Evolutionary conservation across 2,797 vertebrate species (phyloP).

Genomic region (Phyllotis vaccarum): DNA sequence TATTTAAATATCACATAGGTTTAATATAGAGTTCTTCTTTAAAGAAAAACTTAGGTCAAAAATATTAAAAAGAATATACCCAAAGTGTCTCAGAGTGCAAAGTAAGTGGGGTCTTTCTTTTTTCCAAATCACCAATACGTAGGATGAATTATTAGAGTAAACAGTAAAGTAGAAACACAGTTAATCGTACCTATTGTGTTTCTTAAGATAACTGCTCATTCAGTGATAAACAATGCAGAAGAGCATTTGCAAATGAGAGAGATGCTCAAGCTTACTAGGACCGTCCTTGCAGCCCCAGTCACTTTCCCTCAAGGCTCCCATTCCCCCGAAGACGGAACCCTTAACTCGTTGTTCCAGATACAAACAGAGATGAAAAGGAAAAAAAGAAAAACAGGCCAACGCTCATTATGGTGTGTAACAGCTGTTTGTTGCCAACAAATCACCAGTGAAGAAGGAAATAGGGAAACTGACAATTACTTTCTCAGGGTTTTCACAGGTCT

Average conservation of each 20-base stretch:
- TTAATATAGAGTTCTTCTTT: conserved; percentile 27
- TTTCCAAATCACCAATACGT: not conserved
- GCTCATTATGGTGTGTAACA: not conserved
- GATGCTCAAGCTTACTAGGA: not conserved
- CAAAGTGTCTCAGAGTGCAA: not conserved
- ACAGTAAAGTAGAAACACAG: not conserved
- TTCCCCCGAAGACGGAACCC: not conserved
- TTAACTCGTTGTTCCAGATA: not conserved
- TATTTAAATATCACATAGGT: conserved; percentile 63
- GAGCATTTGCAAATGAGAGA: not conserved
- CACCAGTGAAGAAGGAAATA: not conserved
- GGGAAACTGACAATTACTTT: not conserved
- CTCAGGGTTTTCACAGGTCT: not conserved
- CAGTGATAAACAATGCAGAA: not conserved
- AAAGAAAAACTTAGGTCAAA: conserved; percentile 8
- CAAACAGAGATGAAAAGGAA: not conserved
- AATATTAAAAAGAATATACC: not conserved
- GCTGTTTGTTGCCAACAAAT: not conserved
- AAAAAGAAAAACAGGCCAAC: not conserved
- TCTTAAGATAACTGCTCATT: not conserved
- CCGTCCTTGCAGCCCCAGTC: not conserved
- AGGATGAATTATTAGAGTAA: not conserved
- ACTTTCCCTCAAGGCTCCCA: not conserved
- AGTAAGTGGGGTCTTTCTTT: not conserved
- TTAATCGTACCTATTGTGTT: not conserved